Evolutionary conservation across 2,888 invertebrate genomes (phyloP).

Genomic region (Yponomeuta evonymella): DNA sequence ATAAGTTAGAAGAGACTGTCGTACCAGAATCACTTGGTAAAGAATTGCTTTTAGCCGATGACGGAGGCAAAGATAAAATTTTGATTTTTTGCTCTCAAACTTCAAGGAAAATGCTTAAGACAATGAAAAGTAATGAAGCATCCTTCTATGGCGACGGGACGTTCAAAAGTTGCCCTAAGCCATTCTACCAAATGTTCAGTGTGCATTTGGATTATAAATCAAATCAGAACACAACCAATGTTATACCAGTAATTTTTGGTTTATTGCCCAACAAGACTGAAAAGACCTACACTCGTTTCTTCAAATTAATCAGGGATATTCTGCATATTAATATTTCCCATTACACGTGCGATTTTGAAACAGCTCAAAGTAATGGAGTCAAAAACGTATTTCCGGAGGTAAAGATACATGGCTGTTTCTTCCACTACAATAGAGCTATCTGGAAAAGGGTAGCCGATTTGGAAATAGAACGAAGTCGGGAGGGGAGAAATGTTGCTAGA

Average conservation of each 20-base stretch:
- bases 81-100: background rate
- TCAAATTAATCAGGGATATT: background rate
- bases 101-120: too few species aligned
- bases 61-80: too few species aligned
- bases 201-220: background rate
- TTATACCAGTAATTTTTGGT: slow-evolving; percentile 13
- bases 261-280: slow-evolving; percentile 14
- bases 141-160: background rate
- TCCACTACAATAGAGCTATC: slow-evolving; percentile 10
- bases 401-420: slow-evolving; percentile 8
- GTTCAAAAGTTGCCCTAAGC: slow-evolving; percentile 3
- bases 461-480: background rate
- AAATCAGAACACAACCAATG: background rate
- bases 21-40: too few species aligned
- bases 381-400: slow-evolving; percentile 5
- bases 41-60: too few species aligned
- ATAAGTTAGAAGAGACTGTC: too few species aligned
- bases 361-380: slow-evolving; percentile 9
- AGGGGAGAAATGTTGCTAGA: slow-evolving; percentile 13
- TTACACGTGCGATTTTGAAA: slow-evolving; percentile 9
- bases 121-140: background rate
- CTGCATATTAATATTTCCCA: slow-evolving; percentile 4
- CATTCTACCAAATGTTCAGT: slow-evolving; percentile 6
- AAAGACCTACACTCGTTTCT: background rate
- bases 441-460: slow-evolving; percentile 4